These are phyloP conservation scores for Columba guinea DNA, from an alignment of 2,797 vertebrate species.

Conservation along the genomic window DNA sequence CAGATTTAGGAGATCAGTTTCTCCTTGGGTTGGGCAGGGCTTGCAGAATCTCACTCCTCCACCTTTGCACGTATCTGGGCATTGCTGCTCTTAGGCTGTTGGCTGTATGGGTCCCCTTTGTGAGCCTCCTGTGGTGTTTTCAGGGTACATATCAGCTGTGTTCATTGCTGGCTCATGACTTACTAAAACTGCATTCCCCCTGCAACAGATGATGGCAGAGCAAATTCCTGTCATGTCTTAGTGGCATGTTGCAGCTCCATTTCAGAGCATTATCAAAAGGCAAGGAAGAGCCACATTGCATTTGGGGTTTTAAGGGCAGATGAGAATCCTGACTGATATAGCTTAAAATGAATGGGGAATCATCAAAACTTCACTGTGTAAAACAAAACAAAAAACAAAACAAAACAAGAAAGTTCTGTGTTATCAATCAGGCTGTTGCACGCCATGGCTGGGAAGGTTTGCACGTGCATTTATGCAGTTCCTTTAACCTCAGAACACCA, in stretches of 20 bases:
- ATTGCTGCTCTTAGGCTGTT: background rate
- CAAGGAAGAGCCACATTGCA: background rate
- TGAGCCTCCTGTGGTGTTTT: background rate
- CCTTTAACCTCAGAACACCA: background rate
- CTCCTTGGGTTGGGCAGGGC: background rate
- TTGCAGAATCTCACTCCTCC: background rate
- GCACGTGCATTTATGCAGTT: background rate
- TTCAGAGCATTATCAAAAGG: background rate
- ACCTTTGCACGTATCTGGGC: background rate
- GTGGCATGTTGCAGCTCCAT: background rate
- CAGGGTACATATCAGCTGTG: background rate
- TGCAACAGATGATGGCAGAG: background rate
- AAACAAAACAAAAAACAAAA: background rate
- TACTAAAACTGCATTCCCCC: background rate
- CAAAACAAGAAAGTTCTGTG: background rate
- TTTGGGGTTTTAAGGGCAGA: background rate
- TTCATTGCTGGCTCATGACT: background rate
- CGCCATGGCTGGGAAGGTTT: background rate
- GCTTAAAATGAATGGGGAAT: background rate
- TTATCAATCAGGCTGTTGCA: background rate
- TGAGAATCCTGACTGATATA: background rate
- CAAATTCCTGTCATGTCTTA: background rate
- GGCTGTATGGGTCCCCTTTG: background rate
- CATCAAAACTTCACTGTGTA: background rate
- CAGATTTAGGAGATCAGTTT: background rate